A percentile compares a stretch with the other conserved stretches of the same genome.
Conservation (phyloP, 2,797 vertebrate genomes). For the Macropus fuliginosus region DNA sequence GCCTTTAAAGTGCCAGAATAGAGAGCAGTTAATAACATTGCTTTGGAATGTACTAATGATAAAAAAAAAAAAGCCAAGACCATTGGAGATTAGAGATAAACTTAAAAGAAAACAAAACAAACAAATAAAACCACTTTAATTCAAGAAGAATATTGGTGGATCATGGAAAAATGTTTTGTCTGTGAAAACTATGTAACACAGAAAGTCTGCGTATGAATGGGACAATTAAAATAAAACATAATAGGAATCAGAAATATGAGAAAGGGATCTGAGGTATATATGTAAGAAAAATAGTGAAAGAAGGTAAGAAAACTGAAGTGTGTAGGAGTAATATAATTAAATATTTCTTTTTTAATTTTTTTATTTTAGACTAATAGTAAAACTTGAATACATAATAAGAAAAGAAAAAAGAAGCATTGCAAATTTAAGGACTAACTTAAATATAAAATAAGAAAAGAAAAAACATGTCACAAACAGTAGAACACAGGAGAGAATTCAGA, state of each 20-base stretch:
- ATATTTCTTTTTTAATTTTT: not conserved
- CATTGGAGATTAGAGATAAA: not conserved
- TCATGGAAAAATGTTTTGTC: not conserved
- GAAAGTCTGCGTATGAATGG: not conserved
- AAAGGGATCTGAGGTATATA: not conserved
- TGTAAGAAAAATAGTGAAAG: not conserved
- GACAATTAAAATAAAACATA: not conserved
- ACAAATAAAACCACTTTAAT: not conserved
- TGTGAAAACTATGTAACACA: not conserved
- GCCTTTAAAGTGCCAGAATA: not conserved
- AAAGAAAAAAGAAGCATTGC: too few relatives aligned
- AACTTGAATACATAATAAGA: too few relatives aligned
- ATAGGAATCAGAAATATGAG: not conserved
- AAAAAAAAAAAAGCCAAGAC: not conserved
- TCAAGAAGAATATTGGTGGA: not conserved
- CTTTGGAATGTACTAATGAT: not conserved
- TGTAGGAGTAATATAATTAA: not conserved
- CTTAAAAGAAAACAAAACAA: not conserved
- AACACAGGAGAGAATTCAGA: too few relatives aligned
- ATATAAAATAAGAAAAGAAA: too few relatives aligned
- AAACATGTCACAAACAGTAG: too few relatives aligned
- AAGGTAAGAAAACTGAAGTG: not conserved
- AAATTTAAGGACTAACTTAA: too few relatives aligned
- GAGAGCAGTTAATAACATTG: not conserved
- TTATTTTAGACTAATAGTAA: too few relatives aligned